phyloP scores from a whole-genome alignment of 1,140 invertebrate genomes.

The Drosophila pectinifera region DNA sequence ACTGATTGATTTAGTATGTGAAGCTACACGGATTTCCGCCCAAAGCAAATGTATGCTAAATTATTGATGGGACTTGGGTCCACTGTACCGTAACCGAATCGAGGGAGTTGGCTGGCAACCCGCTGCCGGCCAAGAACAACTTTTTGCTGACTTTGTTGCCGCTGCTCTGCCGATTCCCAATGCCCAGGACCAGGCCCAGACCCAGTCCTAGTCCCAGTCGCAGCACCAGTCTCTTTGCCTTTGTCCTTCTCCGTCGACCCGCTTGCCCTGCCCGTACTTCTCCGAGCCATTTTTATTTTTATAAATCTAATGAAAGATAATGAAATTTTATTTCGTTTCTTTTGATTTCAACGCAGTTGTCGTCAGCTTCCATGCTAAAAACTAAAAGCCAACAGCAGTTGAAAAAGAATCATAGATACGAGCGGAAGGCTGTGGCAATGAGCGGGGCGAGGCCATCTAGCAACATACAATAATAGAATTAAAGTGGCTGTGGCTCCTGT shows the following conservation, averaged over 20 bases:
- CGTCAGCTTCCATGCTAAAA: constrained; percentile 71
- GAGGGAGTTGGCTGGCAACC: constrained; percentile 38
- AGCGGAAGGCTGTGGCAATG: constrained; percentile 1
- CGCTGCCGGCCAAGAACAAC: constrained; percentile 55
- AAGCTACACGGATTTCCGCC: background rate
- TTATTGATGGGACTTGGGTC: constrained; percentile 1
- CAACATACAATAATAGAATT: constrained; percentile 80
- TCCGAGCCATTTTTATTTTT: constrained; percentile 76
- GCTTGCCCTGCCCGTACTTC: no score
- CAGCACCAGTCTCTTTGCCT: background rate
- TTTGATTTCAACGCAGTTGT: constrained; percentile 78
- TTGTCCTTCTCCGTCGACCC: constrained; percentile 26
- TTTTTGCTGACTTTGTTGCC: constrained; percentile 67
- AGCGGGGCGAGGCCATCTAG: constrained; percentile 17
- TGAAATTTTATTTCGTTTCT: constrained; percentile 82
- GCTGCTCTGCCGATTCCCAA: constrained; percentile 15
- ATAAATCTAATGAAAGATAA: constrained; percentile 83
- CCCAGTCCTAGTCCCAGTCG: background rate
- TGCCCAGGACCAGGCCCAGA: constrained; percentile 7
- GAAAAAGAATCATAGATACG: constrained; percentile 68
- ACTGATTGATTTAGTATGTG: background rate
- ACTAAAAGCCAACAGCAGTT: constrained; percentile 76
- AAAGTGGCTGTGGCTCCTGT: constrained; percentile 60
- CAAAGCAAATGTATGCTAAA: background rate
- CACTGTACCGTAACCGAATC: constrained; percentile 43